These are phyloP conservation scores for Drosophila affinis DNA, from an alignment of 2,888 invertebrate species.

Conservation along the genomic window DNA sequence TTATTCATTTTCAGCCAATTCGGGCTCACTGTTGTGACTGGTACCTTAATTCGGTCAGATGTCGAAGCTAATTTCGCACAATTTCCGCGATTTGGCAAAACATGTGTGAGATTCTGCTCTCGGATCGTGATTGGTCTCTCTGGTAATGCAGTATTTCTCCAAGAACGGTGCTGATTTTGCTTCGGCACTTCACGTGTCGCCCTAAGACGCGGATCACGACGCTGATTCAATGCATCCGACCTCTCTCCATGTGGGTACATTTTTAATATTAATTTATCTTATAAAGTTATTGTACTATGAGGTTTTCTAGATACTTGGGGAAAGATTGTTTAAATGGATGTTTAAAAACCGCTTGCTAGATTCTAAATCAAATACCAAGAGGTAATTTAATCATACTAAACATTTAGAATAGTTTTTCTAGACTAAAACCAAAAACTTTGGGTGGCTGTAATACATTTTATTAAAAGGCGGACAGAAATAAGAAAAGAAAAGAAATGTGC, in stretches of 20 bases:
- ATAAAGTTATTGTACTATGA: neutral
- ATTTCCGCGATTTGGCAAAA: neutral
- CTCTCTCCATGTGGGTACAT: neutral
- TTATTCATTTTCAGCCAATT: no score
- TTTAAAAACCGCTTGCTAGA: slow-evolving; percentile 4
- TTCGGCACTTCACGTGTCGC: neutral
- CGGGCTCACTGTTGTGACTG: no score
- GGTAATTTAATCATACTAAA: no score
- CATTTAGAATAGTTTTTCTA: no score
- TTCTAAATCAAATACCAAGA: neutral
- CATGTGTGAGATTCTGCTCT: neutral
- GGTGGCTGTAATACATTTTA: no score
- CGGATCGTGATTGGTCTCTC: neutral
- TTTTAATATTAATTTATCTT: neutral
- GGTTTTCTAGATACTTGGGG: neutral
- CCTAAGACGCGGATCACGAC: neutral
- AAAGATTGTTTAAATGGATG: neutral
- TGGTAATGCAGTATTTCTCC: no score
- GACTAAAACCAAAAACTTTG: no score
- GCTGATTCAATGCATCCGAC: neutral
- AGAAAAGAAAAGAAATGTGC: no score
- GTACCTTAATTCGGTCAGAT: no score
- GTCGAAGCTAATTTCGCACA: neutral
- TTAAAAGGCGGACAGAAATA: no score
- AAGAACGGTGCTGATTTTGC: no score